Base-by-base conservation (phyloP, 2,113 vertebrate genomes). In the Rhea americana region DNA sequence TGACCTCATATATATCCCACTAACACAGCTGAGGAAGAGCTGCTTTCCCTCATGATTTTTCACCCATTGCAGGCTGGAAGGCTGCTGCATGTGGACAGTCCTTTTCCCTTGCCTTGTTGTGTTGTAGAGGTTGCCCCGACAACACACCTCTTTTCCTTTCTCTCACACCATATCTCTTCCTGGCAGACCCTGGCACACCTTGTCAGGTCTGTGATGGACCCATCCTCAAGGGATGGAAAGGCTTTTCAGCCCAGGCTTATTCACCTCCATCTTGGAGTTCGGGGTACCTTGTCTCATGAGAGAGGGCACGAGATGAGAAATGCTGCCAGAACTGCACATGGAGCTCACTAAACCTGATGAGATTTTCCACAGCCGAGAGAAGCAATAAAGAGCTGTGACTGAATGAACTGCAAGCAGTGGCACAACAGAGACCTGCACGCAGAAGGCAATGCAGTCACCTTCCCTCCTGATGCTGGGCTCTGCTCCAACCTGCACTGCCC, bases 341-440 rank as follows among this genome's bases (percentile, higher is more conserved):
- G 35, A 65, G 43, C 24, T 83, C 0, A 0, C 87, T 65, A 73
- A 90, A 77, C 21, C 16, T 83, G 88, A 43, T 73, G 59, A 86
- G 89, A 66, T 95, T 92, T 86, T 61, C 80, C 87, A 37, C 87
- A 83, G 73, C 59, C 9, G 2, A 48, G 35, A 62, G 59, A 83
- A 94, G 78, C 50, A 87, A 71, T 62, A 81, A 84, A 86, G 63
- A 66, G 45, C 65, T 77, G 76, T 73, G 83, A 88, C 8, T 93
- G 59, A 91, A 83, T 39, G 3, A 0, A 28, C 72, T 89, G 55
- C 81, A 77, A 92, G 55, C 10, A 26, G 72, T 1, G 0, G 68
- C 26, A 25, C 0, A 1, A 13, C 2, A 1, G 53, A 1, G 0
- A 19, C 28, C 83, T 80, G 59, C 68, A 77, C 0, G 0, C 32